Evolutionary conservation across 2,888 invertebrate genomes (phyloP), one percentile per base, ranked within the genome.

Genomic region (Xestia ashworthii): DNA sequence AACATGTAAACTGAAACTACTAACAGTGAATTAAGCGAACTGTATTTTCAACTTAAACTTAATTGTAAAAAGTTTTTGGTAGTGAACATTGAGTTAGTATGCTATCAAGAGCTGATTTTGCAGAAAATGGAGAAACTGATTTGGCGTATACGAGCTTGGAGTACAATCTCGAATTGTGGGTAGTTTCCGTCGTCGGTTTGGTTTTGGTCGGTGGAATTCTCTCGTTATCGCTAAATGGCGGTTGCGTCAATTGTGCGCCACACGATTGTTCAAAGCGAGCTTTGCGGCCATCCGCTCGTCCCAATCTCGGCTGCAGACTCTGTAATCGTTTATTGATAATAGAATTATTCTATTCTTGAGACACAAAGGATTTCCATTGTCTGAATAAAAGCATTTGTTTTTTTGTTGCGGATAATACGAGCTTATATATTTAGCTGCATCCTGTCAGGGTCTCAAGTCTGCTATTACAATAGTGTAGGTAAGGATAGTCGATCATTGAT

Each of bases 291-390:
- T 41, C n/a, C 55, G 48, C 55, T 60, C 62, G 9, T 62, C 60
- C 32, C 14, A 48, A 82, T 80, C 44, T 82, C 55, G 68, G 67
- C 66, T 25, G 8, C 82, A 55, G 77, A 48, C 67, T 75, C 38
- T 32, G 19, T 32, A 74, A 65, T 46, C n/a, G n/a, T 48, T 41
- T 41, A 50, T 76, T 48, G 5, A 62, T 38, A 67, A 55, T 78
- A 25, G 1, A 55, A 48, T 69, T 22, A 48, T 25, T 79, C 48
- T n/a, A 22, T 78, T 76, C 38, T 16, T 25, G 22, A 55, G 12
- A 16, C 2, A n/a, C 19, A 67, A 55, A 22, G 25, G 38, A 68
- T 77, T 77, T n/a, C 9, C 11, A 44, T 60, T 76, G 46, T 76
- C 25, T 48, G 16, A n/a, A 38, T 53, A 46, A n/a, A 32, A 19